Percentiles rank a stretch among this genome's conserved stretches.
Conservation (phyloP, 2,888 invertebrate species). For the Chalcis sispes region DNA sequence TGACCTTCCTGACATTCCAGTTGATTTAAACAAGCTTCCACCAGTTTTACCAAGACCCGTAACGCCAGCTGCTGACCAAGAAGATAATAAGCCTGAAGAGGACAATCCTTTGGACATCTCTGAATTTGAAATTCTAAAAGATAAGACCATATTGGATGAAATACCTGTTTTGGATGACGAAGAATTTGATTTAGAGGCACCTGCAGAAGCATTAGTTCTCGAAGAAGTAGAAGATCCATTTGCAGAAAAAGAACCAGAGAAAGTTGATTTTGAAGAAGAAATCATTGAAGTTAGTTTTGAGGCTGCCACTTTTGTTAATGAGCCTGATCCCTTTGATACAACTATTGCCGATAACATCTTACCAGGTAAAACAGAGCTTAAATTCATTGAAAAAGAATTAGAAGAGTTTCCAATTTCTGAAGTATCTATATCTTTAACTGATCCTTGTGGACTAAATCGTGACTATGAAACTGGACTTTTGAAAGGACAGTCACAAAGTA, state of each 20-base stretch:
- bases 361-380: constrained; percentile 81
- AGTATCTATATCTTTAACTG: constrained; percentile 81
- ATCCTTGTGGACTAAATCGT: constrained; percentile 78
- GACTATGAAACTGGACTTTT: constrained; percentile 72
- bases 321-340: constrained; percentile 90
- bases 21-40: constrained; percentile 80
- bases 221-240: constrained; percentile 76
- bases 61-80: constrained; percentile 59
- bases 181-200: constrained; percentile 67
- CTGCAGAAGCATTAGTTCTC: constrained; percentile 60
- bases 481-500: constrained; percentile 56
- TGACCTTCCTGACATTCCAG: constrained; percentile 83
- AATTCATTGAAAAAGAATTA: constrained; percentile 79
- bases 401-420: constrained; percentile 78
- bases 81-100: constrained; percentile 32
- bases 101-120: constrained; percentile 71
- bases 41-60: constrained; percentile 67
- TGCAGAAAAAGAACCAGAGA: constrained; percentile 74
- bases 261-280: constrained; percentile 67
- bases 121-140: constrained; percentile 78
- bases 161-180: constrained; percentile 72
- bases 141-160: constrained; percentile 71
- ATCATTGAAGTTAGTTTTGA: constrained; percentile 72
- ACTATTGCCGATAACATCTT: constrained; percentile 87
- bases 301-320: constrained; percentile 77